A percentile compares a stretch with the other conserved stretches of the same genome.
Conservation (phyloP, 2,797 vertebrate genomes). For the Arrhamphus sclerolepis region DNA sequence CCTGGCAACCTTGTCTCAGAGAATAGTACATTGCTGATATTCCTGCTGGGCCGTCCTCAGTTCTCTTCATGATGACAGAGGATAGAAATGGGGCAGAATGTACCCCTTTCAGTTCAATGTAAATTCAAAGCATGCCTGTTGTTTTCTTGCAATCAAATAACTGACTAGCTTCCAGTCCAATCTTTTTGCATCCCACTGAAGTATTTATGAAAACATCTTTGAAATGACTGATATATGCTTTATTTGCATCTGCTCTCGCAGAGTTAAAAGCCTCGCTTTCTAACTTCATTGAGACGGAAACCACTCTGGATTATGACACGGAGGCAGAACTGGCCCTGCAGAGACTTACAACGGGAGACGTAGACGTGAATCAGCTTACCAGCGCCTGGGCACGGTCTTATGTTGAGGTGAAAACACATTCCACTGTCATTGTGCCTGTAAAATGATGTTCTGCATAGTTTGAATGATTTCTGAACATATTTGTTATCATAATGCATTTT, state of each 20-base stretch:
- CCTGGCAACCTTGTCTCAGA: no score
- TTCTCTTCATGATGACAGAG: no score
- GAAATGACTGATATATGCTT: not conserved
- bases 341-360: slow-evolving; percentile 82
- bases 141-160: no score
- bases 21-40: no score
- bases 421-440: not conserved
- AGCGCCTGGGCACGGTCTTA: slow-evolving; percentile 90
- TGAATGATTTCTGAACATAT: not conserved
- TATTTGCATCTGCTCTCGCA: slow-evolving; percentile 46
- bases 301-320: slow-evolving; percentile 85
- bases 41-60: no score
- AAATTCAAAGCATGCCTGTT: no score
- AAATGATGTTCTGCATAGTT: not conserved
- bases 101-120: no score
- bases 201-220: not conserved
- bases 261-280: slow-evolving; percentile 87
- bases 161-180: no score
- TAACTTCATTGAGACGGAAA: slow-evolving; percentile 87
- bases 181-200: no score
- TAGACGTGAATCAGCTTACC: slow-evolving; percentile 86
- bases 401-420: slow-evolving; percentile 83
- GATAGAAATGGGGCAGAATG: no score
- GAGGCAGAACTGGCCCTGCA: slow-evolving; percentile 89
- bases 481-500: not conserved